phyloP scores from a whole-genome alignment of 2,888 invertebrate genomes.

The Rhopalosiphum nymphaeae region DNA sequence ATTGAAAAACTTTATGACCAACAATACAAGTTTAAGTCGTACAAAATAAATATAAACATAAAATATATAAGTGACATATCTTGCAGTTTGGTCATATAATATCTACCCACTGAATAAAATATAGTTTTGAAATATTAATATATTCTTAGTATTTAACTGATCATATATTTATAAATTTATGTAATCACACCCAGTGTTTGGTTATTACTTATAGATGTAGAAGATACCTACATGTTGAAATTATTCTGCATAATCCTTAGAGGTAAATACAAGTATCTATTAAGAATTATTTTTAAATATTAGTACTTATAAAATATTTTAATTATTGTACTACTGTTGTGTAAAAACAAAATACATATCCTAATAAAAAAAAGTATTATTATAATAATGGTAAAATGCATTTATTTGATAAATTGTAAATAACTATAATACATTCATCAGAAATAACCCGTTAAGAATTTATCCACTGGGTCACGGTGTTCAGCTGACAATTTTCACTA shows the following conservation, averaged over 20 bases:
- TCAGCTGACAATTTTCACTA: constrained; percentile 34
- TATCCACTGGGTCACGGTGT: constrained; percentile 3
- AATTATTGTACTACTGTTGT: not conserved
- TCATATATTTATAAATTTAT: not conserved
- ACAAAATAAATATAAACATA: constrained; percentile 32
- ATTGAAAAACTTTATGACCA: constrained; percentile 51
- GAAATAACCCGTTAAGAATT: not conserved
- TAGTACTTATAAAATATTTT: not conserved
- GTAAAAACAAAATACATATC: not conserved
- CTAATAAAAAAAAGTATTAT: not conserved
- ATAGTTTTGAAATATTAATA: constrained; percentile 10
- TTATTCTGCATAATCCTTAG: not conserved
- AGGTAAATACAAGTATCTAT: not conserved
- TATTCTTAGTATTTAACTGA: not conserved
- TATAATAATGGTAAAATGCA: not conserved
- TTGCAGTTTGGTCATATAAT: not conserved
- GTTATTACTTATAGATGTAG: not conserved
- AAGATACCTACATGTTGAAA: not conserved
- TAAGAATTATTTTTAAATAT: not conserved
- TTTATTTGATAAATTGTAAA: not conserved
- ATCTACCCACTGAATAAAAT: not conserved
- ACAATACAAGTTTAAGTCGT: not conserved
- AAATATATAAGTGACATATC: constrained; percentile 17
- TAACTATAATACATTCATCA: not conserved
- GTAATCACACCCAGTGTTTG: not conserved